phyloP scores from a whole-genome alignment of 1,140 invertebrate genomes.

The Solenopsis fugax region DNA sequence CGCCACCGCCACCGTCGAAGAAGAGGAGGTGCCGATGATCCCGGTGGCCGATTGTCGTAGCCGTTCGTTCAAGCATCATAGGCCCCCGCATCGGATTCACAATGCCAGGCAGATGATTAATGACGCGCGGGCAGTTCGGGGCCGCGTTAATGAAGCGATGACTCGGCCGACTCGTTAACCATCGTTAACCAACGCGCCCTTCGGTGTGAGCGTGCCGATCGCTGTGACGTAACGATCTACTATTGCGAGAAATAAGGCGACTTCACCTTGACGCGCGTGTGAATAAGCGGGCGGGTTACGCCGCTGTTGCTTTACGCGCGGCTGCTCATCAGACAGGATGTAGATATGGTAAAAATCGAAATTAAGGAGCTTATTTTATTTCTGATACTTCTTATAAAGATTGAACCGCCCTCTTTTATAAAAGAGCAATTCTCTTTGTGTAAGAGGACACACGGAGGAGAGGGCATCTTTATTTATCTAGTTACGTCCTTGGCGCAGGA shows the following conservation, averaged over 20 bases:
- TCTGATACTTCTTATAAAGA: neutral
- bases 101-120: slow-evolving; percentile 73
- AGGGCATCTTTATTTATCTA: neutral
- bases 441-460: neutral
- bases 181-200: slow-evolving; percentile 61
- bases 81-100: slow-evolving; percentile 29
- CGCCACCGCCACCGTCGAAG: slow-evolving; percentile 7
- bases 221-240: slow-evolving; percentile 52
- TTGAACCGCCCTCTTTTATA: neutral
- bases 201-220: slow-evolving; percentile 46
- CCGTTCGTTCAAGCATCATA: slow-evolving; percentile 52
- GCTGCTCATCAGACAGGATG: slow-evolving; percentile 25
- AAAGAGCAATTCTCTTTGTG: neutral
- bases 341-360: slow-evolving; percentile 8
- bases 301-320: slow-evolving; percentile 46
- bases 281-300: slow-evolving; percentile 44
- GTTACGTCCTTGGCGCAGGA: slow-evolving; percentile 13
- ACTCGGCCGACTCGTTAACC: slow-evolving; percentile 69
- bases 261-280: slow-evolving; percentile 24
- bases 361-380: slow-evolving; percentile 47
- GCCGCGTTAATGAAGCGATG: slow-evolving; percentile 77
- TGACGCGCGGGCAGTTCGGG: slow-evolving; percentile 65
- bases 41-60: slow-evolving; percentile 58
- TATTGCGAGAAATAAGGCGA: slow-evolving; percentile 47
- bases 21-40: slow-evolving; percentile 50